Evolutionary conservation across 2,797 vertebrate genomes (phyloP), one percentile per base, ranked within the genome.

Genomic region (Cephalopachus bancanus): DNA sequence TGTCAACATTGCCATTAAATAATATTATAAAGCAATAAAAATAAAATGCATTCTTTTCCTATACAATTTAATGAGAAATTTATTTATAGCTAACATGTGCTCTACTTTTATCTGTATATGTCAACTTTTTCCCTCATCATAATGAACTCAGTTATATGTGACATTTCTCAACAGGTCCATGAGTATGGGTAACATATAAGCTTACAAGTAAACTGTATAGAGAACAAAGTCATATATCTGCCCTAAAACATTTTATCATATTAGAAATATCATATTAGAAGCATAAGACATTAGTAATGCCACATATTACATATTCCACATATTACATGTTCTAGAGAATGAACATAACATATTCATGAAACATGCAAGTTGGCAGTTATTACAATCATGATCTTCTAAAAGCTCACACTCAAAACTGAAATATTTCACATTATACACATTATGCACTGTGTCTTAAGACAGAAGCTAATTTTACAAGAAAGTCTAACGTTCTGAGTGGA

Each of bases 381-480:
- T 85, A 57, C 2, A 74, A n/a, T 72, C 71, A 64, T 1, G 8
- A 24, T 88, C 12, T 92, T 33, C 19, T 84, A 62, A 95, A 93
- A 89, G 49, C 26, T 10, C 26, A 67, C 2, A 76, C 10, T 44
- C 7, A 76, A 80, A 94, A 87, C 65, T 86, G 55, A 91, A 93
- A 92, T 92, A 22, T 80, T 7, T 76, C 53, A n/a, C 4, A 37
- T 53, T 78, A 90, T 59, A 15, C 53, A n/a, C 4, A 37, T 53
- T 78, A 90, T 59, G 19, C 30, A 30, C 71, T 85, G 55, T 60
- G 6, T 57, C 53, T 96, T 91, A 69, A 92, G 83, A 84, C 16
- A 44, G 81, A 87, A 60, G 1, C 53, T 94, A 59, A 91, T 92
- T 93, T 97, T 91, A 92, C 5, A 95, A 89, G 20, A 53, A 19